Percentiles rank a stretch among this genome's conserved stretches.
Conservation (phyloP, 2,888 invertebrate species). For the Apamea crenata region DNA sequence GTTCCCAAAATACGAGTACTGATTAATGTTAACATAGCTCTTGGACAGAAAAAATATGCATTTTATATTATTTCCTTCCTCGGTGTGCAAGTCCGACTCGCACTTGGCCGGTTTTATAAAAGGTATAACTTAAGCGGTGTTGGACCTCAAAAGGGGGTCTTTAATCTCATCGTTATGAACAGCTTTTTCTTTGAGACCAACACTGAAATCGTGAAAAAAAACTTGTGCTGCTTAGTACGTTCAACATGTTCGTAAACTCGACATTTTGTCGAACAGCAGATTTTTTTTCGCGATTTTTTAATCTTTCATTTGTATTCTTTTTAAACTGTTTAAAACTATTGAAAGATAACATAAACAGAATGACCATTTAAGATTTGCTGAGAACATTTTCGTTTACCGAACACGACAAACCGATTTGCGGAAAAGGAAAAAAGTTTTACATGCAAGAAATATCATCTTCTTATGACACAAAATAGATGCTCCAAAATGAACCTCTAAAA, state of each 20-base stretch:
- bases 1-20: not conserved
- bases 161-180: not conserved
- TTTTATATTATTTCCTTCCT: not conserved
- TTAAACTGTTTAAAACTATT: not conserved
- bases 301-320: too few relatives aligned
- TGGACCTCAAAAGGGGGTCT: not conserved
- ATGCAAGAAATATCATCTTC: conserved; percentile 27
- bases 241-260: not conserved
- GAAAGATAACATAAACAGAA: not conserved
- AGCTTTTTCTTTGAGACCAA: not conserved
- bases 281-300: not conserved
- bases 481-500: conserved; percentile 22
- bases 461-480: conserved; percentile 9
- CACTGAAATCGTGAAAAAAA: not conserved
- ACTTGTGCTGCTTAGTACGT: not conserved
- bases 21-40: not conserved
- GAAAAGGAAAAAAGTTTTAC: conserved; percentile 46
- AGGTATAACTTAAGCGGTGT: not conserved
- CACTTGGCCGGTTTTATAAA: not conserved
- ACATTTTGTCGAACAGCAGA: not conserved
- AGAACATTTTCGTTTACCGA: not conserved
- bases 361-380: conserved; percentile 33
- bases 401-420: conserved; percentile 6
- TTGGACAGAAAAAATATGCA: not conserved
- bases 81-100: not conserved